Base-by-base conservation (phyloP, 1,140 invertebrate genomes). In the Eupristina koningsbergeri region DNA sequence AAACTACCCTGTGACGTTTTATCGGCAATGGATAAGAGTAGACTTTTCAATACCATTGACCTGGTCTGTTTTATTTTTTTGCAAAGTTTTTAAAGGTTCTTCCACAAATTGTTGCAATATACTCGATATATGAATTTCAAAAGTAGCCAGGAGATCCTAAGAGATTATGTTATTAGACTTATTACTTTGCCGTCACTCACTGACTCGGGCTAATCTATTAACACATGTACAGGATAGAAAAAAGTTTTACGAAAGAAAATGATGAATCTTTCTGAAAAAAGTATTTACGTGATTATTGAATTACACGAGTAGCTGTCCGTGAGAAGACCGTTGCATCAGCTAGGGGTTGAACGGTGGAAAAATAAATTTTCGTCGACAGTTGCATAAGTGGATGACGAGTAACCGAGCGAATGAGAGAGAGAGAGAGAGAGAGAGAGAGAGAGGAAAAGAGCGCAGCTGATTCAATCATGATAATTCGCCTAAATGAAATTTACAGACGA, bases 391-490 rank as follows among this genome's bases (percentile, higher is more conserved):
- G 80, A 81, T 69, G 83, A 64, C 77, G 47, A 31, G 29, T 41
- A 39, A 31, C 87, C 61, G 34, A 29, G 69, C 61, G 61, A 34
- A 31, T 26, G 17, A 22, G 71, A 81, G 29, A 41, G 47, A 31
- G 88, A 71, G 34, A 29, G 69, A 71, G 61, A 34, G 36, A 26
- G 17, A 22, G 71, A 81, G 84, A 71, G 84, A 86, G 83, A 13
- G 47, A 75, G 85, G 0, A 86, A 87, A 87, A 87, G 87, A 89
- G 88, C 81, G 87, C 77, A 88, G 88, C 85, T 90, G 92, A 93
- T 92, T 92, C 91, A 90, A 93, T 92, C 91, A 92, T 91, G 92
- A 92, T 93, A 92, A 93, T 93, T 92, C 90, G 78, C 88, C 88
- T 88, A 89, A 92, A 93, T 92, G 89, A 92, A 92, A 92, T 92